These are phyloP conservation scores for Latrodectus hesperus DNA, from an alignment of 2,888 invertebrate species.

Conservation along the genomic window DNA sequence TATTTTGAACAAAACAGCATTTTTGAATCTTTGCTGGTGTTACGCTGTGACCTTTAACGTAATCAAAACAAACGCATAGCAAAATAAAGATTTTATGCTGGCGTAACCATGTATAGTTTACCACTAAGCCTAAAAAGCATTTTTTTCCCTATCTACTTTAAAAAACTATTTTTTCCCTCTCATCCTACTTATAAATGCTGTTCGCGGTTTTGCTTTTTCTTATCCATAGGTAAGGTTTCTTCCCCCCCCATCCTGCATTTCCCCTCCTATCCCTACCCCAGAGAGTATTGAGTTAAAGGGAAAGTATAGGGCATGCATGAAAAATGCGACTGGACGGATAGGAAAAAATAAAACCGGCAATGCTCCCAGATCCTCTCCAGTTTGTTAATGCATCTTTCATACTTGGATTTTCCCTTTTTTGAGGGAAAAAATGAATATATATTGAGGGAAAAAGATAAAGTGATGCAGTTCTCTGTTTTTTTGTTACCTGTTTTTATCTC, in stretches of 20 bases:
- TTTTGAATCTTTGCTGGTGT: too few species aligned
- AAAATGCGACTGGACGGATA: background rate
- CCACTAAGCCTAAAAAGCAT: too few species aligned
- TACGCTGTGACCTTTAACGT: too few species aligned
- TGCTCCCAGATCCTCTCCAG: background rate
- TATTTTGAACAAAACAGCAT: too few species aligned
- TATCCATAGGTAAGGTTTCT: background rate
- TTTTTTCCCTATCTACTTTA: too few species aligned
- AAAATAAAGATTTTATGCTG: too few species aligned
- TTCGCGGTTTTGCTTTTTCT: background rate
- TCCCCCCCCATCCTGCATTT: background rate
- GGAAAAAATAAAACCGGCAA: background rate
- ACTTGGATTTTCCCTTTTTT: background rate
- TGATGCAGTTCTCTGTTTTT: background rate
- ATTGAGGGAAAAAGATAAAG: background rate
- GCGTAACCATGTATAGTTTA: too few species aligned
- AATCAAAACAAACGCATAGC: too few species aligned
- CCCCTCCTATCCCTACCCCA: background rate
- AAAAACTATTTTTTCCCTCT: too few species aligned
- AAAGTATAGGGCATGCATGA: background rate
- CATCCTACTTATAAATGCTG: background rate
- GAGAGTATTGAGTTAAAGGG: background rate
- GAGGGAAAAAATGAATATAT: conserved; percentile 12
- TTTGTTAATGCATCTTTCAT: conserved; percentile 30
- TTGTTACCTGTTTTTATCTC: background rate